Conservation (phyloP, 2,797 vertebrate genomes). For the Pseudopleuronectes americanus region DNA sequence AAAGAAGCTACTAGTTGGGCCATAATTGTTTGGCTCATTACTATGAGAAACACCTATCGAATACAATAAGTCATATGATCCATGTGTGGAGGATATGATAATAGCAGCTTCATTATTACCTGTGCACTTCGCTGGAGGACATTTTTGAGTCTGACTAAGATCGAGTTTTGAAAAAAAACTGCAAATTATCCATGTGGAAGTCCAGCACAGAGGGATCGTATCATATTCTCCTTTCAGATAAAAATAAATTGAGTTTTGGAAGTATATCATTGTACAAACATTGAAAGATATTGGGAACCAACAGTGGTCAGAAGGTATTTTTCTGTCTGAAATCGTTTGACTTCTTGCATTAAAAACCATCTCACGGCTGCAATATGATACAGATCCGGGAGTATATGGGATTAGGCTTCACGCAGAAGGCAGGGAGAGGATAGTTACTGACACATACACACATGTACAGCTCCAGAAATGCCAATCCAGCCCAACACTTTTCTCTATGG, state of each 20-base stretch:
- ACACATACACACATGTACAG: conserved; percentile 35
- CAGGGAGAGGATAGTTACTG: conserved; percentile 24
- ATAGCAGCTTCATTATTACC: background rate
- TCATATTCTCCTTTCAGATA: background rate
- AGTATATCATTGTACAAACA: background rate
- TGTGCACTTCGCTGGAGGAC: background rate
- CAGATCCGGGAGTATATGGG: conserved; percentile 12
- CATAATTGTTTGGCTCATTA: too few species aligned
- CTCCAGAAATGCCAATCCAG: conserved; percentile 60
- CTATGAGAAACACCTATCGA: background rate
- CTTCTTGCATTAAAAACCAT: conserved; percentile 26
- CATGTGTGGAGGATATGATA: background rate
- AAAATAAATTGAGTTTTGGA: conserved; percentile 1
- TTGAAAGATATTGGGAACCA: background rate
- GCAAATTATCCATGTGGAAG: background rate
- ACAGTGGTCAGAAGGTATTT: conserved; percentile 1
- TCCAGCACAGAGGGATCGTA: conserved; percentile 5
- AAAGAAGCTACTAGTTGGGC: background rate
- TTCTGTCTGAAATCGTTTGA: conserved; percentile 24
- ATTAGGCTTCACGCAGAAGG: conserved; percentile 21
- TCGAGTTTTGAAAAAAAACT: conserved; percentile 9
- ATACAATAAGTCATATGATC: background rate
- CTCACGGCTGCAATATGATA: conserved; percentile 19
- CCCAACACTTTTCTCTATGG: conserved; percentile 69
- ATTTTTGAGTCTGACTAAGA: background rate